These are phyloP conservation scores for Mobula hypostoma DNA, from an alignment of 2,113 vertebrate species.

Conservation along the genomic window DNA sequence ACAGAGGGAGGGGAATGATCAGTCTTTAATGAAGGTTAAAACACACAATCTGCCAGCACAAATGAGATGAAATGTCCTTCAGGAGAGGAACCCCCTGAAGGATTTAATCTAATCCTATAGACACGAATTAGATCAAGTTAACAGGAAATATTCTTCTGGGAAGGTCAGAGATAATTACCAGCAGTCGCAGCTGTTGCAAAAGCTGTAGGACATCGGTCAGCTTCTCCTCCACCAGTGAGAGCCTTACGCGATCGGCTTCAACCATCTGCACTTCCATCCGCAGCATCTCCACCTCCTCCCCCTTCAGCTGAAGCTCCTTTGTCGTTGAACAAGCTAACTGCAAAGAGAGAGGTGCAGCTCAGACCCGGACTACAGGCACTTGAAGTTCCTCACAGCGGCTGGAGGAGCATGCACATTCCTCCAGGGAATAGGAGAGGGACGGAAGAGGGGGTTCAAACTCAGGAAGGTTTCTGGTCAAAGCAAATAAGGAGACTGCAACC, in stretches of 20 bases:
- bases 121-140: not conserved
- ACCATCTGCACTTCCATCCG: conserved; percentile 39
- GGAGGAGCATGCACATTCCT: no score
- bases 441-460: no score
- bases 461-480: no score
- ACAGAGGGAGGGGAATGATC: not conserved
- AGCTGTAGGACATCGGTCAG: conserved; percentile 53
- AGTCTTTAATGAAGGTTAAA: not conserved
- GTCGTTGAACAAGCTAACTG: conserved; percentile 35
- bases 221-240: conserved; percentile 56
- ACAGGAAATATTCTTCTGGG: not conserved
- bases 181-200: conserved; percentile 53
- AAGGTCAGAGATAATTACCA: conserved; percentile 45
- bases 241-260: conserved; percentile 46
- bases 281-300: conserved; percentile 43
- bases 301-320: conserved; percentile 43
- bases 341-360: not conserved
- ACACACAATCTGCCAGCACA: not conserved
- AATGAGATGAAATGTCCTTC: not conserved
- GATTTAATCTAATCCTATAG: not conserved
- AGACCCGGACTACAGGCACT: not conserved
- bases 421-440: no score
- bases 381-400: no score
- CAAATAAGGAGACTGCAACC: no score
- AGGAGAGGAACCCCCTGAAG: not conserved